These are phyloP conservation scores for Chloroclystis v-ata DNA, from an alignment of 2,888 invertebrate species.

Conservation along the genomic window DNA sequence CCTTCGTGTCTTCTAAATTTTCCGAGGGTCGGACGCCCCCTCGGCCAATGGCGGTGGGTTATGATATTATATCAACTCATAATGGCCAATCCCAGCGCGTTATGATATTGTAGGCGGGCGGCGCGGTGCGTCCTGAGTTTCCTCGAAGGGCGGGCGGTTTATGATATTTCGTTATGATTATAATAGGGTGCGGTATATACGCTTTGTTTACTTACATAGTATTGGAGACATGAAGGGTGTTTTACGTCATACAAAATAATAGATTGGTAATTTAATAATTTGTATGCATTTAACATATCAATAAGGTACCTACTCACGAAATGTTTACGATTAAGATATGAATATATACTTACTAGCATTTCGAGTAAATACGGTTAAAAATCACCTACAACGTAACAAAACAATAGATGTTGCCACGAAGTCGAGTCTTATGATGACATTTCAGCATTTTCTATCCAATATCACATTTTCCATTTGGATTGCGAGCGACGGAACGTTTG, in stretches of 20 bases:
- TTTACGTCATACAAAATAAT: too few species aligned
- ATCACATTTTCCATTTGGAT: slow-evolving; percentile 58
- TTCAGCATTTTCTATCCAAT: slow-evolving; percentile 51
- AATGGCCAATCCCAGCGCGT: slow-evolving; percentile 74
- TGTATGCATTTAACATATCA: too few species aligned
- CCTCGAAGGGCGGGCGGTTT: slow-evolving; percentile 71
- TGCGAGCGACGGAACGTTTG: slow-evolving; percentile 55
- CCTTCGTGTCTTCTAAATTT: slow-evolving; percentile 43
- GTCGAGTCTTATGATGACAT: slow-evolving; percentile 52
- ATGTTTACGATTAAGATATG: too few species aligned
- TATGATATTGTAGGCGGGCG: slow-evolving; percentile 78
- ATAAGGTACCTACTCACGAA: too few species aligned
- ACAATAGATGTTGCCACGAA: slow-evolving; percentile 25
- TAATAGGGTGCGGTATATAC: slow-evolving; percentile 49
- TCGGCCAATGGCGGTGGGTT: slow-evolving; percentile 77
- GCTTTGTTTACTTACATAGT: slow-evolving; percentile 35
- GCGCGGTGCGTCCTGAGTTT: slow-evolving; percentile 52
- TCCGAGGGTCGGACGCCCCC: slow-evolving; percentile 52
- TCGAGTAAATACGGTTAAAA: too few species aligned
- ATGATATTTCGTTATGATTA: slow-evolving; percentile 74
- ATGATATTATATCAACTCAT: slow-evolving; percentile 81
- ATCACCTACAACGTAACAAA: slow-evolving; percentile 16
- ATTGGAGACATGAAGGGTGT: slow-evolving; percentile 13
- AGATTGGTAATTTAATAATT: too few species aligned
- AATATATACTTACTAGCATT: too few species aligned